Evolutionary conservation across 2,888 invertebrate species (phyloP).

Genomic region (Merodon equestris): DNA sequence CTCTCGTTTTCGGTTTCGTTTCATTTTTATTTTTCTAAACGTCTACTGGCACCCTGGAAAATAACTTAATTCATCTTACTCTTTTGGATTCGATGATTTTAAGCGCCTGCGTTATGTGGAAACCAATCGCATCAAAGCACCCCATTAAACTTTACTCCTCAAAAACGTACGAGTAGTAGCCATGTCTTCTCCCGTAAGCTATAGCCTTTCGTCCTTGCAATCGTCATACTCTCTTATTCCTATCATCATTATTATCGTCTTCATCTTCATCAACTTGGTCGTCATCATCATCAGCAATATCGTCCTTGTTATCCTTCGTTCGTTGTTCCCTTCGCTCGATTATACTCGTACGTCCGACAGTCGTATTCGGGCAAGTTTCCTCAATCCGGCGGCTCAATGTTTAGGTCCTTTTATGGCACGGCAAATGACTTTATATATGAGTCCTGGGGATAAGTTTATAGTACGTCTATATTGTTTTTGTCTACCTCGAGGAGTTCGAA

Average conservation of each 20-base stretch:
- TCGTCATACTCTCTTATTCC: constrained; percentile 33
- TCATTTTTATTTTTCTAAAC: constrained; percentile 55
- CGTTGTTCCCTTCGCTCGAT: constrained; percentile 34
- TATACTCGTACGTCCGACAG: constrained; percentile 17
- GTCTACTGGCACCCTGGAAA: constrained; percentile 64
- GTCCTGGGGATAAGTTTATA: constrained; percentile 68
- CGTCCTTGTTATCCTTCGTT: constrained; percentile 8
- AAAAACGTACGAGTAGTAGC: constrained; percentile 58
- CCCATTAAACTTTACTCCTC: constrained; percentile 79
- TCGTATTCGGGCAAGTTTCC: constrained; percentile 12
- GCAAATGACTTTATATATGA: constrained; percentile 67
- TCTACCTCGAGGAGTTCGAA: constrained; percentile 51
- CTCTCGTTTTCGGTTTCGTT: constrained; percentile 36
- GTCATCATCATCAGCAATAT: constrained; percentile 20
- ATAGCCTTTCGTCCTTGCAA: constrained; percentile 61
- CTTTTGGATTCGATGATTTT: constrained; percentile 79
- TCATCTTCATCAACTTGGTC: constrained; percentile 19
- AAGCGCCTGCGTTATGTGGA: constrained; percentile 80
- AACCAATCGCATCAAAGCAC: constrained; percentile 80
- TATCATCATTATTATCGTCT: constrained; percentile 67
- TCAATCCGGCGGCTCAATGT: constrained; percentile 56
- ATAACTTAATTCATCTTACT: constrained; percentile 69
- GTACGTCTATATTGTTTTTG: constrained; percentile 68
- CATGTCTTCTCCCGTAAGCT: constrained; percentile 59
- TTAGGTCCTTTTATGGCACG: constrained; percentile 66